phyloP scores from a whole-genome alignment of 2,797 vertebrate genomes.

The Premnoplex brunnescens region DNA sequence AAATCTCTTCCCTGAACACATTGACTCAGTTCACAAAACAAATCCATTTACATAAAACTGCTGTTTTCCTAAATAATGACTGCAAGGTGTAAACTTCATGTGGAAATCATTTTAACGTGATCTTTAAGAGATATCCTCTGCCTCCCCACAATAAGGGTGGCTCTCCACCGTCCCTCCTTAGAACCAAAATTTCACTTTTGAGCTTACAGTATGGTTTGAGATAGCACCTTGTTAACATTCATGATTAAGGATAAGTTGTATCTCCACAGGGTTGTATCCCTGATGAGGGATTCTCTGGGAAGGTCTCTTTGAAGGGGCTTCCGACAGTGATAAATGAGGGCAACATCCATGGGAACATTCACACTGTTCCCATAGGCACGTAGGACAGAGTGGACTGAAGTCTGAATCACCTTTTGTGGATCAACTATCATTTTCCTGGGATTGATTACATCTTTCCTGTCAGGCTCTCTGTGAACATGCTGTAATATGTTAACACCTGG shows the following conservation, averaged over 20 bases:
- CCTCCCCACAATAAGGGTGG: accelerated
- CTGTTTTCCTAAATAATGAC: background rate
- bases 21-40: background rate
- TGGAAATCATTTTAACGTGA: background rate
- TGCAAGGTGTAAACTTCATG: background rate
- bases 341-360: constrained; percentile 33
- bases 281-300: constrained; percentile 43
- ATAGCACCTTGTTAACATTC: constrained; percentile 59
- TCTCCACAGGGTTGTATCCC: constrained; percentile 51
- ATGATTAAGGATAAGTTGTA: constrained; percentile 48
- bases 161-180: background rate
- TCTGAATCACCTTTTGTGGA: constrained; percentile 64
- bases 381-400: constrained; percentile 66
- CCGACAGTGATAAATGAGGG: constrained; percentile 61
- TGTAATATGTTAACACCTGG: constrained; percentile 65
- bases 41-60: background rate
- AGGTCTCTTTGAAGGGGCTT: constrained; percentile 30
- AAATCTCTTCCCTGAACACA: background rate
- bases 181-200: background rate
- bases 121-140: background rate
- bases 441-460: background rate
- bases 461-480: constrained; percentile 58
- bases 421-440: constrained; percentile 66
- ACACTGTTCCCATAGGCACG: background rate
- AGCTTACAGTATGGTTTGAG: background rate